A percentile compares a stretch with the other conserved stretches of the same genome.
These are phyloP conservation scores for Hormiphora californensis DNA, from an alignment of 37 sponge, comb jelly and placozoan genomes.

Conservation along the genomic window DNA sequence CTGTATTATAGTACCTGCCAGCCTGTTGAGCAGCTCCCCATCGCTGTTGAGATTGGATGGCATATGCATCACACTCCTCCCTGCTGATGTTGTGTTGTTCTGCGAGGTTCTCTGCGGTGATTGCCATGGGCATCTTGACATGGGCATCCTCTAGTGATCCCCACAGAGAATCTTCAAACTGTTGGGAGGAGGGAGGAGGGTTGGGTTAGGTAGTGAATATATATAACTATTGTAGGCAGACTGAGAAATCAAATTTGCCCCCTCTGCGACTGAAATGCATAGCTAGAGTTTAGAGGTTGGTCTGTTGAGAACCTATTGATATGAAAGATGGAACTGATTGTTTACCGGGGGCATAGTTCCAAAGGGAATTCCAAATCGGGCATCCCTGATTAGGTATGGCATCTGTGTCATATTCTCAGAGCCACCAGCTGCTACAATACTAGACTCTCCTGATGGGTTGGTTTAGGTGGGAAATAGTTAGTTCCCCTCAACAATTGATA, in stretches of 20 bases:
- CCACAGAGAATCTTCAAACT: conserved; percentile 96
- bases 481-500: not conserved
- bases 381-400: conserved; percentile 68
- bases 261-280: too few species aligned
- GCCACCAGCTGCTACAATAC: conserved; percentile 81
- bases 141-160: conserved; percentile 69
- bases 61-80: conserved; percentile 82
- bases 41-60: conserved; percentile 74
- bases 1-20: too few species aligned
- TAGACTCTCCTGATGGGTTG: conserved; percentile 68
- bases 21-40: conserved; percentile 63
- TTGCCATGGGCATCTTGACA: conserved; percentile 84
- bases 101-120: conserved; percentile 94
- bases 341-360: conserved; percentile 57
- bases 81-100: conserved; percentile 79
- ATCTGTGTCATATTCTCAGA: conserved; percentile 90
- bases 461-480: too few species aligned
- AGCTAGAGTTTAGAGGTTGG: too few species aligned
- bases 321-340: too few species aligned
- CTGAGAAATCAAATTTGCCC: too few species aligned
- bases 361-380: conserved; percentile 73
- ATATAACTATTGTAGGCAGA: not conserved
- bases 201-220: not conserved
- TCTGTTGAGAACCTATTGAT: too few species aligned
- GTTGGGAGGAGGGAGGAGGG: not conserved